Evolutionary conservation across 2,888 invertebrate species (phyloP).

Genomic region (Sabatieria punctata): DNA sequence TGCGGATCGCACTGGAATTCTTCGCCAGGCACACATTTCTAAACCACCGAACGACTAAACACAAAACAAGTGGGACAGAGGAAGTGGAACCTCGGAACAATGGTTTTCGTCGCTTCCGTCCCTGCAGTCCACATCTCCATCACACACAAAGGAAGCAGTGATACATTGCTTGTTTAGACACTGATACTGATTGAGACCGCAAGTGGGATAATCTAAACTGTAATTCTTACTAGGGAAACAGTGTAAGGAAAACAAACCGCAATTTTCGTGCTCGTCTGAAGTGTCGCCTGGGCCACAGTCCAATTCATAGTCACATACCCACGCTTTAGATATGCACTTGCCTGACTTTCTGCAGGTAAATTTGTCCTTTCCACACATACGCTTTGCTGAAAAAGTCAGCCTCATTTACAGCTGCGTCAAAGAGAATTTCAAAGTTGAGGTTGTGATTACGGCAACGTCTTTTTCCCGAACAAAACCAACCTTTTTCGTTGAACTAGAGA

Average conservation of each 20-base stretch:
- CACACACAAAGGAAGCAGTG: constrained; percentile 49
- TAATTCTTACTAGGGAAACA: constrained; percentile 8
- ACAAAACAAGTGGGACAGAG: constrained; percentile 7
- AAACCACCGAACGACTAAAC: constrained; percentile 52
- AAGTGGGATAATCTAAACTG: constrained; percentile 38
- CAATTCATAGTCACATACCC: constrained; percentile 51
- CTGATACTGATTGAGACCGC: constrained; percentile 47
- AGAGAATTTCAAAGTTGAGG: constrained; percentile 21
- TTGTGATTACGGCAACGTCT: constrained; percentile 16
- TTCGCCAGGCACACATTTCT: constrained; percentile 45
- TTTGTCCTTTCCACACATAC: constrained; percentile 15
- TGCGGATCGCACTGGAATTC: constrained; percentile 13
- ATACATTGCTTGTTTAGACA: constrained; percentile 58
- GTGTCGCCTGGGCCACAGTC: constrained; percentile 51
- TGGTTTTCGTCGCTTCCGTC: constrained; percentile 17
- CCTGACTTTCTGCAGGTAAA: constrained; percentile 33
- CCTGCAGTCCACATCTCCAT: constrained; percentile 54
- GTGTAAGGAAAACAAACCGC: constrained; percentile 2
- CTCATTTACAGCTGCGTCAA: too few species aligned
- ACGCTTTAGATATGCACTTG: constrained; percentile 48
- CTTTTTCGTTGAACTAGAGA: too few species aligned
- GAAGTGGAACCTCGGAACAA: constrained; percentile 12
- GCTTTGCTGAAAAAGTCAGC: background rate
- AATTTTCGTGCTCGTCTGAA: constrained; percentile 44
- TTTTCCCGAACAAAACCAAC: too few species aligned